Base-by-base conservation (phyloP, 2,888 invertebrate genomes). In the Ectemnius cavifrons region DNA sequence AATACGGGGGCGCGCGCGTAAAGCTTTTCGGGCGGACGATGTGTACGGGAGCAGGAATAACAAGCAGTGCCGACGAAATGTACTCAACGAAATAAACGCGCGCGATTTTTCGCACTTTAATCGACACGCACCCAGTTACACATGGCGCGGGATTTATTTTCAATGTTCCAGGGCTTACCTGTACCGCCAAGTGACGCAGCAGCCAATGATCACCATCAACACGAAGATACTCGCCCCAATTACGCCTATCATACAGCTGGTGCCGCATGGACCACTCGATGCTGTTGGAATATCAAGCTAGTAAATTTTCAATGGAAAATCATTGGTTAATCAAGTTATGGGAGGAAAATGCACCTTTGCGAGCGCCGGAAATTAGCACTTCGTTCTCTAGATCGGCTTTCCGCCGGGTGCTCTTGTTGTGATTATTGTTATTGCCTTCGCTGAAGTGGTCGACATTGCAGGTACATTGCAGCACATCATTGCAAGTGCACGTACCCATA, bases 401-500 rank as follows among this genome's bases (percentile, higher is more conserved):
- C 59, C 78, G 82, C 28, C 75, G 73, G 14, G 81, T 81, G 65
- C 82, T 85, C 27, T 46, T 61, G 52, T 13, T 57, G 3, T 14
- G 59, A 13, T 58, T 14, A 64, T 73, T 62, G 4, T 69, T 75
- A 67, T 78, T 68, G 4, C 73, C 77, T 23, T 75, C 78, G 27
- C 79, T 82, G 52, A 83, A 79, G 46, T 84, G 74, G 61, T 81
- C 82, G 5, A 84, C 78, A n/a, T 89, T 90, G 82, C 93, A 93
- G 37, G 90, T 89, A 84, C 93, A 93, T 47, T 89, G 88, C 57
- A 89, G 88, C 56, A 86, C 71, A 37, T 90, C 87, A 74, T 91
- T 89, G 84, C 93, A 94, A 13, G 89, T 89, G 79, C 93, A 93
- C 23, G 92, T 90, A 0, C 93, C 93, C 45, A 88, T 81, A 1